phyloP scores from a whole-genome alignment of 2,888 invertebrate species.

The Byasa hedistus region DNA sequence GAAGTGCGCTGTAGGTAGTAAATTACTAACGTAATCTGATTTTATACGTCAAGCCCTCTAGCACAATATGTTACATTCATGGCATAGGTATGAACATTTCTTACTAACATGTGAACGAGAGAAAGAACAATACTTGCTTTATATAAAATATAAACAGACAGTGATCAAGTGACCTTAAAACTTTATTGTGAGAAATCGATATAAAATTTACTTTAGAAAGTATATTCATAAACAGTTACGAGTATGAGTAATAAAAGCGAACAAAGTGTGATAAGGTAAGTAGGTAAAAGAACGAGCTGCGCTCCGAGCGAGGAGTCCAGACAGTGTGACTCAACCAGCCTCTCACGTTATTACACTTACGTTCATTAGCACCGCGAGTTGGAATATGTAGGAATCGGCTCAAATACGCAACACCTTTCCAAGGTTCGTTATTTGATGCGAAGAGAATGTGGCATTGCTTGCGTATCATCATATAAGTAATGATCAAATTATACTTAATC shows the following conservation, averaged over 20 bases:
- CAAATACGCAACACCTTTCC: constrained; percentile 15
- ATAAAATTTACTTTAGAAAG: constrained; percentile 2
- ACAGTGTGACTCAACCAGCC: constrained; percentile 28
- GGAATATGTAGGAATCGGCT: constrained; percentile 14
- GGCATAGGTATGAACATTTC: no score
- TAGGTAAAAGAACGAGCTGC: constrained; percentile 11
- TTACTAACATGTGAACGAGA: no score
- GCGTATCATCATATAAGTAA: background rate
- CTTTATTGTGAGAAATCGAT: constrained; percentile 13
- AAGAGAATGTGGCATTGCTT: constrained; percentile 26
- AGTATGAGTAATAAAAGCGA: constrained; percentile 18
- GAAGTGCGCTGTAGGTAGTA: no score
- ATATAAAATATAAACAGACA: background rate
- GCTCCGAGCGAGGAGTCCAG: constrained; percentile 4
- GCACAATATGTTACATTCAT: no score
- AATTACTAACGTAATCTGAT: no score
- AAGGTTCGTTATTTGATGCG: constrained; percentile 23
- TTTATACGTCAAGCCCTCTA: no score
- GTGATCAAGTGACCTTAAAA: constrained; percentile 3
- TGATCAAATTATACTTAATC: background rate
- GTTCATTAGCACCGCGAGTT: constrained; percentile 26
- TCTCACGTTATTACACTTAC: constrained; percentile 28
- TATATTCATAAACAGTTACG: constrained; percentile 16
- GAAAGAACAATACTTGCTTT: background rate
- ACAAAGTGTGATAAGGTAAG: constrained; percentile 11